These are phyloP conservation scores for Grus americana DNA, from an alignment of 2,113 vertebrate genomes.

Conservation along the genomic window DNA sequence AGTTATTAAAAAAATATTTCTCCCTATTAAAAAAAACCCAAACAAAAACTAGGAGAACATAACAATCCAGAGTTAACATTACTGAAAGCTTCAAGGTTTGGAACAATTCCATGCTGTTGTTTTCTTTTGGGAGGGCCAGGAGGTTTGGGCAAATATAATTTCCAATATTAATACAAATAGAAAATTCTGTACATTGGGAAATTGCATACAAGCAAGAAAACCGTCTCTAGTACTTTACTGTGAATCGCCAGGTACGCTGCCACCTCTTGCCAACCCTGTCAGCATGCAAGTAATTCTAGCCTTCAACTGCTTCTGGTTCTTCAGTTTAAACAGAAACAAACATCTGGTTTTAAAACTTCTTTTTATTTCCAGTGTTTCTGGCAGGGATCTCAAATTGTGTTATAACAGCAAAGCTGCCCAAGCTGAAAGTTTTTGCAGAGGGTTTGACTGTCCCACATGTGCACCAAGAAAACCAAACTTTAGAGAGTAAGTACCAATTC, in stretches of 20 bases:
- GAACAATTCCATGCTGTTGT: background rate
- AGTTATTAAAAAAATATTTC: background rate
- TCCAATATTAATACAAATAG: background rate
- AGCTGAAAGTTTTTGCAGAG: background rate
- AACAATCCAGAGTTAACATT: background rate
- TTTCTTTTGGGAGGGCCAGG: background rate
- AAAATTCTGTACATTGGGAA: background rate
- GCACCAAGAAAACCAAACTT: background rate
- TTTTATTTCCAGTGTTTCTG: background rate
- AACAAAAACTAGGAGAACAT: background rate
- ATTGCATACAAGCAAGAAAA: background rate
- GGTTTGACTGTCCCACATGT: rapidly evolving
- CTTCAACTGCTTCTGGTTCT: background rate
- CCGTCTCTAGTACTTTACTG: no score
- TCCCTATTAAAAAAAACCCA: background rate
- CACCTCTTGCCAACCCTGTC: background rate
- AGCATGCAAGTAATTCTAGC: background rate
- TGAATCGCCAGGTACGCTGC: background rate
- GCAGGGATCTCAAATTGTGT: background rate
- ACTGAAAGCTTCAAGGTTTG: background rate
- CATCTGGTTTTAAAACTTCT: background rate
- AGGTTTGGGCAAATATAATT: background rate
- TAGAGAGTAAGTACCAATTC: background rate
- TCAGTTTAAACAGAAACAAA: background rate
- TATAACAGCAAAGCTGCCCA: background rate